Evolutionary conservation across 2,113 vertebrate genomes (phyloP).

Genomic region (Turnix velox): DNA sequence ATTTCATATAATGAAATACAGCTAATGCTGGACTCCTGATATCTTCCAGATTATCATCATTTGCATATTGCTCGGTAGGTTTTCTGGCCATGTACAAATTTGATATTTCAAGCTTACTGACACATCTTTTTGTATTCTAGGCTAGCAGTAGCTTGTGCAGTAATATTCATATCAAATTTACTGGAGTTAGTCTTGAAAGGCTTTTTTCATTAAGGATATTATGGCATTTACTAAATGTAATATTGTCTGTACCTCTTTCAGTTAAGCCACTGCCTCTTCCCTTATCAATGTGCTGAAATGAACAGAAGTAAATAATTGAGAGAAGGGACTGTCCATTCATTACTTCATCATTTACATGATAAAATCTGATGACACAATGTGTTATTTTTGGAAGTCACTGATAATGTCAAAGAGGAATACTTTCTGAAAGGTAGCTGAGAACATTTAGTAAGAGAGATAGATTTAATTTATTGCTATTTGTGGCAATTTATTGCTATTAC

Average conservation of each 20-base stretch:
- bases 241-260: background rate
- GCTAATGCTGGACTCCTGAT: background rate
- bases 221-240: background rate
- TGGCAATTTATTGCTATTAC: background rate
- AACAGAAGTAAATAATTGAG: background rate
- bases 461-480: background rate
- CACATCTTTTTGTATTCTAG: background rate
- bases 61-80: background rate
- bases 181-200: background rate
- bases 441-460: background rate
- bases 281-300: background rate
- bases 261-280: background rate
- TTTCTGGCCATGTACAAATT: background rate
- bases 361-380: fast-evolving
- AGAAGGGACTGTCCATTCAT: background rate
- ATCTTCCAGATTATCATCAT: background rate
- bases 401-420: background rate
- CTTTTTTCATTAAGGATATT: background rate
- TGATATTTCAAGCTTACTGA: background rate
- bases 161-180: background rate
- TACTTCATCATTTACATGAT: background rate
- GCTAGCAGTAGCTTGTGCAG: background rate
- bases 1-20: background rate
- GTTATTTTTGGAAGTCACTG: background rate
- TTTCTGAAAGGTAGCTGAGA: background rate